Evolutionary conservation across 2,113 vertebrate genomes (phyloP), one percentile per base, ranked within the genome.

Genomic region (Planiliza haematocheilus): DNA sequence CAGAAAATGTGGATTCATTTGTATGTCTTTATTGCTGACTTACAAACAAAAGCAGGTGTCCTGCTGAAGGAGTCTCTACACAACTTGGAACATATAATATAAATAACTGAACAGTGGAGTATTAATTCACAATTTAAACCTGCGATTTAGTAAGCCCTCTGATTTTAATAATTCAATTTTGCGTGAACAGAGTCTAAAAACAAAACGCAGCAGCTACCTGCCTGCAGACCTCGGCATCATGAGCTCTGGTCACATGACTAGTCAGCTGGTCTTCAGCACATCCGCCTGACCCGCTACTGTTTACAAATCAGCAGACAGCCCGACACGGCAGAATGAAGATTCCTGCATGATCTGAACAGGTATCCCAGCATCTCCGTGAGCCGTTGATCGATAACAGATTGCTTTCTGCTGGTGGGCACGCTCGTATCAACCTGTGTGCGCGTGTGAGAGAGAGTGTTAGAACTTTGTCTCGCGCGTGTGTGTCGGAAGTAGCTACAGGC

Each of bases 191-290:
- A 43, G 20, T 21, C 3, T 12, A 50, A 37, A 30, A 11, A 8
- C 24, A 17, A 62, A 7, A 1, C 7, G 12, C 2, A 16, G 12
- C n/a, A 68, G 8, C 14, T 10, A 46, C 74, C 70, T 77, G 56
- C 45, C 63, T 13, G 5, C 56, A 45, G 42, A 24, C 41, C 43
- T 7, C 43, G 7, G 4, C 49, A 13, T 17, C 36, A 9, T 2
- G 10, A 0, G 2, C 12, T 2, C 6, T 1, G 59, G 57, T 90
- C 91, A 92, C 84, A 1, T 93, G 91, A 85, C 10, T 46, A 81
- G 84, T 91, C 91, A 91, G 90, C 87, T 90, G 89, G 41, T 80
- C 70, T 21, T 39, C 83, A 69, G 83, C 51, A 84, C 79, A 77
- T 77, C 86, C 86, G 87, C 85, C 80, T 90, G 82, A 82, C 72